Evolutionary conservation across 35 echinoderm and acorn worm species (phyloP), one percentile per base, ranked within the genome.

Genomic region (Apostichopus parvimensis): DNA sequence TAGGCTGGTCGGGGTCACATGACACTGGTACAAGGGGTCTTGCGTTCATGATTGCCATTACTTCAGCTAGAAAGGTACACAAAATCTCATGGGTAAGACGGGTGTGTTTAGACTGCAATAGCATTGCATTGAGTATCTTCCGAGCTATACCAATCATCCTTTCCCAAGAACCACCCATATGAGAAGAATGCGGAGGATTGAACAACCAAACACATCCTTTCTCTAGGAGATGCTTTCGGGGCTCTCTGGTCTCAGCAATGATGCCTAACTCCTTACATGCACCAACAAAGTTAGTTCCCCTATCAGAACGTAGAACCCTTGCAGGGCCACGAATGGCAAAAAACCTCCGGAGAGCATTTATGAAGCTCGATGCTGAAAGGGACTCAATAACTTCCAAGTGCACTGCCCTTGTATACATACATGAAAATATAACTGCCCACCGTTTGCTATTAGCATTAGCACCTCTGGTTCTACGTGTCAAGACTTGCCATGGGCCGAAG

Each of bases 351-450:
- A 88, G 66, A 5, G 87, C 87, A 12, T 75, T 90, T 12, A 90
- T 90, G 73, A 90, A 77, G 73, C 87, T 76, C 8, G 59, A 95
- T 73, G 73, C 64, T 15, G 60, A 70, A 15, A 93, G 56, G 15
- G 71, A 87, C 18, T 93, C 92, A 28, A 93, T 28, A 0, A 93
- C 54, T 56, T 94, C 93, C 2, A 90, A 25, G 57, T 94, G 87
- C 5, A 94, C 58, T 23, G 93, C 93, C 25, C 93, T 93, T 1
- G 54, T 77, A 8, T 5, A 87, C 82, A 93, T 68, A 57, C 90
- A 95, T 8, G 85, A 57, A 61, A 95, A 92, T 10, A 95, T 92
- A 8, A 95, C 90, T 5, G 94, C 91, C 94, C 94, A 95, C 76
- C 94, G 78, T 26, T 95, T 95, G 15, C 57, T 80, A 24, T 95